Percentiles rank a stretch among this genome's conserved stretches.
Evolutionary conservation across 2,888 invertebrate genomes (phyloP).

Genomic region (Hirtodrosophila alboralis): DNA sequence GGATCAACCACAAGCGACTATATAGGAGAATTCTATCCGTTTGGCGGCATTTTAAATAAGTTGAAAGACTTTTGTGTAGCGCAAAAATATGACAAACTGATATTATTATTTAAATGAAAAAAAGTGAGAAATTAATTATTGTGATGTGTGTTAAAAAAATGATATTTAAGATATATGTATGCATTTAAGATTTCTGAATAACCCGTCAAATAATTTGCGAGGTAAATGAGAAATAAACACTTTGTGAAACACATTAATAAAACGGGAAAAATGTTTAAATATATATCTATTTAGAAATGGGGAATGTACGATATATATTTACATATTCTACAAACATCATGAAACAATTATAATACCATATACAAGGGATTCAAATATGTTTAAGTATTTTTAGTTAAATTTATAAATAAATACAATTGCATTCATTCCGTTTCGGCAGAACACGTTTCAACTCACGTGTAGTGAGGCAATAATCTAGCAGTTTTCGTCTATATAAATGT

Average conservation of each 20-base stretch:
- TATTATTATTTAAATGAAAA: too few relatives aligned
- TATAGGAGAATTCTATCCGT: slow-evolving; percentile 20
- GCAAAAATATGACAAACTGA: too few relatives aligned
- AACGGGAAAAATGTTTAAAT: background rate
- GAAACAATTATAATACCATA: slow-evolving; percentile 47
- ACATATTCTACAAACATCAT: slow-evolving; percentile 10
- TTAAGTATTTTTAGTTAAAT: slow-evolving; percentile 38
- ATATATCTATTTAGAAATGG: slow-evolving; percentile 16
- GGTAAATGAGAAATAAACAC: too few relatives aligned
- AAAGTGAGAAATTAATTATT: too few relatives aligned
- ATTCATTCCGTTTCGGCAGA: slow-evolving; percentile 41
- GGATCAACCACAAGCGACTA: slow-evolving; percentile 47
- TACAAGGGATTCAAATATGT: slow-evolving; percentile 39
- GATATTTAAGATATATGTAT: too few relatives aligned
- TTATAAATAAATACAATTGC: slow-evolving; percentile 55
- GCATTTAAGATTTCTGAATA: too few relatives aligned
- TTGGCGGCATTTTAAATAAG: slow-evolving; percentile 2
- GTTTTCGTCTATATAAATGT: slow-evolving; percentile 63
- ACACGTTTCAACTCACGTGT: slow-evolving; percentile 60
- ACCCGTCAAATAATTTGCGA: too few relatives aligned
- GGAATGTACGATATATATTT: background rate
- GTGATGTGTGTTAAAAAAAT: too few relatives aligned
- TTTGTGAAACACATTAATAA: too few relatives aligned
- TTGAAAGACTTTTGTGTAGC: slow-evolving; percentile 1
- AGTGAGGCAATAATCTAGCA: slow-evolving; percentile 71